Conservation (phyloP, 1,140 invertebrate genomes). For the Zaprionus tsacasi region DNA sequence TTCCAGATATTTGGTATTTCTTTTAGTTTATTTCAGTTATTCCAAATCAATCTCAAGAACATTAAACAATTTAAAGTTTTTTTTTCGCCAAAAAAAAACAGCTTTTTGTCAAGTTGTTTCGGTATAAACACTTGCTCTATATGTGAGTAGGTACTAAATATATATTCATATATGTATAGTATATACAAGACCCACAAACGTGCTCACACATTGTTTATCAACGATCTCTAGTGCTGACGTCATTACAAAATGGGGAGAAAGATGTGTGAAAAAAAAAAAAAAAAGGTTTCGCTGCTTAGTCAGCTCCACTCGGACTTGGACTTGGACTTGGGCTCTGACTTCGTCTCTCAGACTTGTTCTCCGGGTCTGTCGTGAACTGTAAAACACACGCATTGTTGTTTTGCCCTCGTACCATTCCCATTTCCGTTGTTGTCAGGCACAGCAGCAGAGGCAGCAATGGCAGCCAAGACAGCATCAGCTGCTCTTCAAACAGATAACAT, state of each 20-base stretch:
- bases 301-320: neutral
- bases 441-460: conserved; percentile 14
- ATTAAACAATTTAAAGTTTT: conserved; percentile 13
- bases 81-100: neutral
- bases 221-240: conserved; percentile 39
- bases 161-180: neutral
- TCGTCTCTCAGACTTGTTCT: neutral
- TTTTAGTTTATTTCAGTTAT: neutral
- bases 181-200: conserved; percentile 1
- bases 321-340: neutral
- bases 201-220: conserved; percentile 21
- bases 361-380: conserved; percentile 4
- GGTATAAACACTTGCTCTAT: conserved; percentile 9
- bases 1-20: too few relatives aligned
- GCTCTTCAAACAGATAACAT: conserved; percentile 42
- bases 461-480: conserved; percentile 15
- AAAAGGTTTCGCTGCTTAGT: conserved; percentile 40
- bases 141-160: conserved; percentile 3
- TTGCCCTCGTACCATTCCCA: conserved; percentile 10
- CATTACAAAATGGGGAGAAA: conserved; percentile 8
- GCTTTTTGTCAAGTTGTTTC: conserved; percentile 6
- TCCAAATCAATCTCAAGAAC: too few relatives aligned
- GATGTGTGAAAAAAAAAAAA: conserved; percentile 27
- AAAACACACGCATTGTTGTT: conserved; percentile 16
- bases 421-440: conserved; percentile 45